Evolutionary conservation across 2,797 vertebrate genomes (phyloP), one percentile per base, ranked within the genome.

Genomic region (Bovichtus variegatus): DNA sequence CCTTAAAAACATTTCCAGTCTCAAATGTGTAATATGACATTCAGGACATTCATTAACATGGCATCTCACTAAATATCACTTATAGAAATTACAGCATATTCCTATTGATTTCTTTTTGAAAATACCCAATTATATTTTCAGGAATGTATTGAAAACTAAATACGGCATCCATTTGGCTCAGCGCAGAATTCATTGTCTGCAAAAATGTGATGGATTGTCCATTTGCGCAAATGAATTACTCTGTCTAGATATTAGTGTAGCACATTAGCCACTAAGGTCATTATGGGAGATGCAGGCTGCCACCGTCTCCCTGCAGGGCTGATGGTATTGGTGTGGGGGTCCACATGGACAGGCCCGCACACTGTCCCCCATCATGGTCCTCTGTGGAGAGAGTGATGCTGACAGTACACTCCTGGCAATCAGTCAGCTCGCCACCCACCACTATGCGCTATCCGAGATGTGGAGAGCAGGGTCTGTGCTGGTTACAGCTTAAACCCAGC

Each of bases 361-460:
- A 67, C 84, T 87, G 88, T 86, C 89, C 85, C 84, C 88, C 81
- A 87, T 89, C 89, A 51, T 78, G 87, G 83, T 84, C 70, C 81
- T 91, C 77, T 69, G 83, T 80, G 82, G 87, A 78, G 85, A 87
- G 88, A 90, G 82, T 76, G 89, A 90, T 85, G 90, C 90, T 89
- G 91, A 87, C 91, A 92, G 83, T 91, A 85, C 86, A 92, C 90
- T 93, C 86, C 87, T 92, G 88, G 89, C 91, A 94, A 93, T 94
- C 94, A 93, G 92, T 93, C 94, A 93, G 92, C 92, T 94, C 92
- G 74, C 93, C 93, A 93, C 93, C 93, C 93, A 94, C 94, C 94
- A 93, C 92, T 94, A 93, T 93, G 91, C 67, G 85, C 92, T 70
- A 91, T 76, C 74, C 75, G 82, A 92, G 89, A 92, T 93, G 91